These are phyloP conservation scores for Pseudoatta argentina DNA, from an alignment of 1,140 invertebrate genomes.

Conservation along the genomic window DNA sequence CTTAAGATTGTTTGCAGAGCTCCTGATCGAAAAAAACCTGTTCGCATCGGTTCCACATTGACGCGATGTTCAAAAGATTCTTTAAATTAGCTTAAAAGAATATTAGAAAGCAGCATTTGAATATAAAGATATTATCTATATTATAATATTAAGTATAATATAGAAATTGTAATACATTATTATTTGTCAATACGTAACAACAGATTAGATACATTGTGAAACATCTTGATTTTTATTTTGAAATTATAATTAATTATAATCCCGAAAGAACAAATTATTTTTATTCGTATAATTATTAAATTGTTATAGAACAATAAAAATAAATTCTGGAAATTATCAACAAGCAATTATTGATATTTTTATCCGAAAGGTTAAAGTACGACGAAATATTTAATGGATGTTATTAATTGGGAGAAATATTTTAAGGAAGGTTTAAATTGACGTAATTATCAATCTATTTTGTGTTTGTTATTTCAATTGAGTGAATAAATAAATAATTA, in stretches of 20 bases:
- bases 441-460: neutral
- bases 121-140: neutral
- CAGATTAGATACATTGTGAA: neutral
- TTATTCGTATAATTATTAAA: neutral
- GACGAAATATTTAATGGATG: slow-evolving; percentile 7
- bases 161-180: no score
- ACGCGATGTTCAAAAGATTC: neutral
- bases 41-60: neutral
- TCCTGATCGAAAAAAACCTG: neutral
- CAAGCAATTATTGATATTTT: neutral
- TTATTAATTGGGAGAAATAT: neutral
- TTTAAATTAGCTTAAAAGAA: neutral
- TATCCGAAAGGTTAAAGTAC: neutral
- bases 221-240: neutral
- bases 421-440: neutral
- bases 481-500: neutral
- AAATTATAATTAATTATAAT: slow-evolving; percentile 21
- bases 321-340: neutral
- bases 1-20: slow-evolving; percentile 1
- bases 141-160: no score
- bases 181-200: neutral
- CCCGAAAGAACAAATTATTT: neutral
- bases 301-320: neutral
- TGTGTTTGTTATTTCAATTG: neutral
- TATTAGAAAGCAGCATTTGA: neutral